phyloP scores from a whole-genome alignment of 2,113 vertebrate species.

The Leptosomus discolor region DNA sequence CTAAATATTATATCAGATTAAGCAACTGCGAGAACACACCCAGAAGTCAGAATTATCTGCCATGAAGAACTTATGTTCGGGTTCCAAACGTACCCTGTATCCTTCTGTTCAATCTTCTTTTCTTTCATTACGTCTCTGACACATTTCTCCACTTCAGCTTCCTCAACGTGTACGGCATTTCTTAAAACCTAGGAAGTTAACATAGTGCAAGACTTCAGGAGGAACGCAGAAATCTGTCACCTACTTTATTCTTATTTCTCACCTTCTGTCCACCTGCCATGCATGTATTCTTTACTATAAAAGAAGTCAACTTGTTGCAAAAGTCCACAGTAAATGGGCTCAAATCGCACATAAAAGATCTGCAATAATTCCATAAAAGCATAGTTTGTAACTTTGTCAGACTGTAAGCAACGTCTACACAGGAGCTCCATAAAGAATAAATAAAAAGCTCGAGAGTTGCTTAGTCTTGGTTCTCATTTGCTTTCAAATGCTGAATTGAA shows the following conservation, averaged over 20 bases:
- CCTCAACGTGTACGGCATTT: slow-evolving; percentile 71
- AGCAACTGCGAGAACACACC: neutral
- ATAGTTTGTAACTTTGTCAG: neutral
- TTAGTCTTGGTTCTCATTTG: neutral
- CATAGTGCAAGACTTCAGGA: neutral
- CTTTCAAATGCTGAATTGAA: neutral
- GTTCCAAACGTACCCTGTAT: slow-evolving; percentile 76
- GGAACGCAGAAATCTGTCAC: neutral
- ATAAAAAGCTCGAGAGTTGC: neutral
- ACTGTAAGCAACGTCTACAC: neutral
- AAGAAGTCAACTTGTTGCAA: neutral
- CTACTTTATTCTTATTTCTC: neutral
- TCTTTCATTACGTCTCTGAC: slow-evolving; percentile 83
- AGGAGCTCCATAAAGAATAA: neutral
- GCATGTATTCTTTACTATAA: neutral
- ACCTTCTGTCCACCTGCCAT: neutral
- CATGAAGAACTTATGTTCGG: neutral
- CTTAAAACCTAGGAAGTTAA: slow-evolving; percentile 79
- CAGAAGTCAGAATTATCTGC: neutral
- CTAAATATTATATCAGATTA: neutral
- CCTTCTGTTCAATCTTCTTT: slow-evolving; percentile 83
- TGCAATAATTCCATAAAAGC: neutral
- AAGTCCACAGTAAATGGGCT: neutral
- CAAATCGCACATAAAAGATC: neutral
- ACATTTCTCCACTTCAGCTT: slow-evolving; percentile 75